Evolutionary conservation across 2,113 vertebrate species (phyloP).

Genomic region (Ovis aries): ARS-UI_Ramb_v3.0 NC_056055.1:175747501-175748000

Average conservation of each 20-base stretch:
- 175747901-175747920: not conserved
- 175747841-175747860: not conserved
- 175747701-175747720: slow-evolving; percentile 68
- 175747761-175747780: slow-evolving; percentile 60
- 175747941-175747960: not conserved
- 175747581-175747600: not conserved
- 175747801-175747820: not conserved
- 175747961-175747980: not conserved
- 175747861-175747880: not conserved
- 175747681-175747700: slow-evolving; percentile 70
- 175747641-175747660: slow-evolving; percentile 16
- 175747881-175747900: not conserved
- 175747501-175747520: not conserved
- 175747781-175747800: slow-evolving; percentile 15
- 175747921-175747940: not conserved
- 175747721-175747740: slow-evolving; percentile 63
- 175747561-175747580: not conserved
- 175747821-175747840: not conserved
- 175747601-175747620: not conserved
- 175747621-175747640: slow-evolving; percentile 31
- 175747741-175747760: slow-evolving; percentile 65
- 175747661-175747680: slow-evolving; percentile 69
- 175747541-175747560: not conserved
- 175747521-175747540: slow-evolving; percentile 13
- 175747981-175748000: not conserved